Percentiles rank a stretch among this genome's conserved stretches.
These are phyloP conservation scores for Beris morrisii DNA, from an alignment of 2,888 invertebrate genomes.

Conservation along the genomic window DNA sequence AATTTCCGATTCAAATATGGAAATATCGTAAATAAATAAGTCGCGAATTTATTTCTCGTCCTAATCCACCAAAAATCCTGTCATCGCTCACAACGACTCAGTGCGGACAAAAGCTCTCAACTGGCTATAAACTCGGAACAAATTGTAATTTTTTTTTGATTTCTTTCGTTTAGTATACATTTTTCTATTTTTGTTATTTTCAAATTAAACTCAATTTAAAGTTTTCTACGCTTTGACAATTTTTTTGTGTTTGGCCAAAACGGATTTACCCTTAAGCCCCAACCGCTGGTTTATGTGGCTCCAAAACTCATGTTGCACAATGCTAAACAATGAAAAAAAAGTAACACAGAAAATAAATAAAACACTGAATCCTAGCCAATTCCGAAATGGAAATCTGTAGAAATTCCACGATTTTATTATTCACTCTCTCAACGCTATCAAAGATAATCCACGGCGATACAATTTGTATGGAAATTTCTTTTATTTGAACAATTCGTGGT, in stretches of 20 bases:
- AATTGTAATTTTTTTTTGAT: constrained; percentile 26
- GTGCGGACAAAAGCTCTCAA: constrained; percentile 12
- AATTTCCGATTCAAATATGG: constrained; percentile 30
- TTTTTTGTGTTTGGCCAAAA: background rate
- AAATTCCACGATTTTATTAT: constrained; percentile 30
- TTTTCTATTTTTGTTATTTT: constrained; percentile 9
- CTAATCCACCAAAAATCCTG: constrained; percentile 26
- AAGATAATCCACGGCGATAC: constrained; percentile 33
- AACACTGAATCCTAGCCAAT: constrained; percentile 14
- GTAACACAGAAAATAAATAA: background rate
- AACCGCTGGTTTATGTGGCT: constrained; percentile 14
- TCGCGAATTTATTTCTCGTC: constrained; percentile 16
- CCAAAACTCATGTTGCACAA: background rate
- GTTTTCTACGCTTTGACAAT: constrained; percentile 25
- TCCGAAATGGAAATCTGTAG: constrained; percentile 29
- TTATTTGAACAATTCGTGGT: constrained; percentile 16
- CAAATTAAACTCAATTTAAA: constrained; percentile 22
- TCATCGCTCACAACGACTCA: constrained; percentile 18
- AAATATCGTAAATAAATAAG: constrained; percentile 25
- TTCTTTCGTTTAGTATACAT: background rate
- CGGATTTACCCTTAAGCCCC: constrained; percentile 14
- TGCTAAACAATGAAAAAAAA: constrained; percentile 3
- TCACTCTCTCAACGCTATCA: constrained; percentile 25
- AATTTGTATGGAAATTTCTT: constrained; percentile 35
- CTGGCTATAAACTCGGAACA: constrained; percentile 22